Conservation (phyloP, 2,113 vertebrate species). For the Syngnathoides biaculeatus region DNA sequence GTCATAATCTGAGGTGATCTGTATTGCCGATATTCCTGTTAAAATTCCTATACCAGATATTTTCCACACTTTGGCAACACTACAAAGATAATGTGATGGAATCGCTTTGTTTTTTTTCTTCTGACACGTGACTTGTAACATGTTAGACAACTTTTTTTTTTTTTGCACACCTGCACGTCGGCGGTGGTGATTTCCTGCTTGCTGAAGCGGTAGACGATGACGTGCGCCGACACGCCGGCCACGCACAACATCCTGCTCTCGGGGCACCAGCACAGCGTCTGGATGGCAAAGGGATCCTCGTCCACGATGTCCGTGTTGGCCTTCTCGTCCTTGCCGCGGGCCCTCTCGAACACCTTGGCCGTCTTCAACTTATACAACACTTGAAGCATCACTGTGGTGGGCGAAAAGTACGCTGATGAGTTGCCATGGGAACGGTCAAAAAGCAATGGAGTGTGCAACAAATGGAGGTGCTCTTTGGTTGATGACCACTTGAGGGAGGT, state of each 20-base stretch:
- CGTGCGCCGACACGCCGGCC: conserved; percentile 92
- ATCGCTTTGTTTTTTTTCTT: no score
- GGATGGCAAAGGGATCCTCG: conserved; percentile 96
- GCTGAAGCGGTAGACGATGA: conserved; percentile 95
- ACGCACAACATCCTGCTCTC: conserved; percentile 94
- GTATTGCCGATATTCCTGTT: no score
- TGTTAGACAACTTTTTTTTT: neutral
- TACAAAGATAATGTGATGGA: no score
- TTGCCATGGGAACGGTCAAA: neutral
- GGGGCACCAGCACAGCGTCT: conserved; percentile 93
- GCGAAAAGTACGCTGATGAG: neutral
- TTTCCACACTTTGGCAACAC: no score
- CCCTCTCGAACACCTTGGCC: conserved; percentile 95
- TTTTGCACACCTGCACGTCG: conserved; percentile 76
- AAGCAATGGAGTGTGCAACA: neutral
- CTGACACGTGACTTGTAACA: no score
- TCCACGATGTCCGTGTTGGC: conserved; percentile 88
- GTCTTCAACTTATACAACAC: conserved; percentile 98
- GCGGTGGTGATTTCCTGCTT: conserved; percentile 90
- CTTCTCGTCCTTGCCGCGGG: conserved; percentile 87
- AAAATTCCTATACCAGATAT: no score
- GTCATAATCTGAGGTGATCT: no score
- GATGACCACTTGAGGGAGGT: neutral
- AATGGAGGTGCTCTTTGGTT: neutral
- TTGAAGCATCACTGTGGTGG: conserved; percentile 85